phyloP scores from a whole-genome alignment of 2,113 vertebrate genomes.

The Gobiocypris rarus region DNA sequence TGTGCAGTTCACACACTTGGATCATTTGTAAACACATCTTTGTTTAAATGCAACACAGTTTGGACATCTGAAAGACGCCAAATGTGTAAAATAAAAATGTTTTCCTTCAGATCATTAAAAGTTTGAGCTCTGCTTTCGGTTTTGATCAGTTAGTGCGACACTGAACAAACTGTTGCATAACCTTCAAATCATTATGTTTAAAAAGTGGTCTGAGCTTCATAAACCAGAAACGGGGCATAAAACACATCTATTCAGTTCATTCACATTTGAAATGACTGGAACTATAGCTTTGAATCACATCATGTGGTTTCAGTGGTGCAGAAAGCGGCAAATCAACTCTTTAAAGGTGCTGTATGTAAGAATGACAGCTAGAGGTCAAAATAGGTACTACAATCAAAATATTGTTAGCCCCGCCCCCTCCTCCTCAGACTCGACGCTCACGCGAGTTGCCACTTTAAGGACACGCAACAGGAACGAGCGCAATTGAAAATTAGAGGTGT shows the following conservation, averaged over 20 bases:
- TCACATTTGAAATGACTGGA: background rate
- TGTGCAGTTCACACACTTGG: background rate
- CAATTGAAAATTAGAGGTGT: too few relatives aligned
- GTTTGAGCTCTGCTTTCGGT: background rate
- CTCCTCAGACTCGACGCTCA: too few relatives aligned
- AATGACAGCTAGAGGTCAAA: too few relatives aligned
- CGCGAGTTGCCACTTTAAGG: too few relatives aligned
- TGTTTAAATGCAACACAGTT: background rate
- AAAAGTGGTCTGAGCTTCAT: background rate
- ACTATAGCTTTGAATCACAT: background rate
- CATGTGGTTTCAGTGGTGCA: background rate
- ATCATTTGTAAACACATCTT: conserved; percentile 21
- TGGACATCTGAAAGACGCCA: background rate
- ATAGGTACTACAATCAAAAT: too few relatives aligned
- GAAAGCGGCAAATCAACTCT: background rate
- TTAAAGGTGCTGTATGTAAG: too few relatives aligned
- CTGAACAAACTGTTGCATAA: background rate
- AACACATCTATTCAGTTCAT: background rate
- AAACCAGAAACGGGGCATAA: background rate
- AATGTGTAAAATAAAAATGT: background rate
- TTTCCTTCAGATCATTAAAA: conserved; percentile 9
- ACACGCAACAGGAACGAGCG: too few relatives aligned
- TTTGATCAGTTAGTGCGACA: background rate
- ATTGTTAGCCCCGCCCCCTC: too few relatives aligned
- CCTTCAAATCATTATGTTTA: conserved; percentile 9